Evolutionary conservation across 2,113 vertebrate genomes (phyloP).

Genomic region (Dipodomys merriami): DNA sequence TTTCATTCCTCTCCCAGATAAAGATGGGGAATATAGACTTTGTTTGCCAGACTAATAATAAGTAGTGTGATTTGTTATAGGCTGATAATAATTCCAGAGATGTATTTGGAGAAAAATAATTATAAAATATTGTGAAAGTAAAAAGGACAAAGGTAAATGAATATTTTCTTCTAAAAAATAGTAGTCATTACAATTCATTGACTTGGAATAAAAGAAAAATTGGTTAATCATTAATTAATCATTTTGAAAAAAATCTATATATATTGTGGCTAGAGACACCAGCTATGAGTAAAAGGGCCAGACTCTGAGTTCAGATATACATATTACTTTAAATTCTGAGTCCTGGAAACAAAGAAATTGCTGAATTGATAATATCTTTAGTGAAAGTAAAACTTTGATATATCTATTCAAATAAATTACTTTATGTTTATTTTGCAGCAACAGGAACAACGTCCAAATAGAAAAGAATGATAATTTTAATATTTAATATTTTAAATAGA

Average conservation of each 20-base stretch:
- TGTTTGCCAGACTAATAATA: neutral
- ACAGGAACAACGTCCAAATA: neutral
- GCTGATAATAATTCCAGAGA: neutral
- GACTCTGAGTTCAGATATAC: neutral
- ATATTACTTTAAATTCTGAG: neutral
- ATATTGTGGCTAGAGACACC: no score
- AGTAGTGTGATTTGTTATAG: neutral
- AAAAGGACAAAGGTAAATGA: no score
- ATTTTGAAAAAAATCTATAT: no score
- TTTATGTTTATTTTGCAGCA: no score
- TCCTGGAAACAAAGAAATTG: no score
- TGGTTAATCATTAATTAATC: no score
- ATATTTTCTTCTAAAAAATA: neutral
- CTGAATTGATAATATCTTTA: no score
- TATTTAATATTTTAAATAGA: neutral
- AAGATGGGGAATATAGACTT: neutral
- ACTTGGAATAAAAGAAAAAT: neutral
- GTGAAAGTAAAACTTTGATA: no score
- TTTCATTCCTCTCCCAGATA: neutral
- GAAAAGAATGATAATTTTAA: neutral
- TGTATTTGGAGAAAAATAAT: neutral
- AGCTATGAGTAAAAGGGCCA: no score
- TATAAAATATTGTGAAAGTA: neutral
- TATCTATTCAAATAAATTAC: no score
- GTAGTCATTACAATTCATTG: neutral